A percentile compares a stretch with the other conserved stretches of the same genome.
Conservation (phyloP, 2,888 invertebrate genomes). For the Helobdella robusta region DNA sequence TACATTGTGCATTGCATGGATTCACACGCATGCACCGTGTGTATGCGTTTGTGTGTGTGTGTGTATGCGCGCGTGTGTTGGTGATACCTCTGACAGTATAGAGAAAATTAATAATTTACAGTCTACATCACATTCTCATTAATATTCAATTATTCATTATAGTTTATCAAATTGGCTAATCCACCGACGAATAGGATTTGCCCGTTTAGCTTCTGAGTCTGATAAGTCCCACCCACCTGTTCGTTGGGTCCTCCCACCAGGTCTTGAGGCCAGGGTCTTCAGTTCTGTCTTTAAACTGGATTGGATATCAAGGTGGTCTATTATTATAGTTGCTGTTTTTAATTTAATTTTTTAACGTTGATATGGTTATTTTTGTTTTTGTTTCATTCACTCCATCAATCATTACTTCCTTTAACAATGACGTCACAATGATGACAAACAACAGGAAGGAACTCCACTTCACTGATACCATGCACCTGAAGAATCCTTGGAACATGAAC, state of each 20-base stretch:
- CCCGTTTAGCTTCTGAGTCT: constrained; percentile 76
- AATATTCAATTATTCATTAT: background rate
- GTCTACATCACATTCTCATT: no score
- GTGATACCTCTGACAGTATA: no score
- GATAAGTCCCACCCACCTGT: constrained; percentile 68
- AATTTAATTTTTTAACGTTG: background rate
- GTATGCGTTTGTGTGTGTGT: no score
- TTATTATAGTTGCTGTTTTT: background rate
- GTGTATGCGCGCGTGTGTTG: no score
- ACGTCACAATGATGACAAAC: background rate
- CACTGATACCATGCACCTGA: constrained; percentile 78
- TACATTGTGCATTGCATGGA: no score
- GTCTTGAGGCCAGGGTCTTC: constrained; percentile 25
- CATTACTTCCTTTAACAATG: background rate
- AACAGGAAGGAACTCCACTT: constrained; percentile 78
- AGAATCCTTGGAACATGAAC: constrained; percentile 95
- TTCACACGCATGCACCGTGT: no score
- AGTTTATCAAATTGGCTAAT: background rate
- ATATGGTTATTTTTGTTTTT: constrained; percentile 6
- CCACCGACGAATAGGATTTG: constrained; percentile 66
- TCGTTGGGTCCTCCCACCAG: constrained; percentile 27
- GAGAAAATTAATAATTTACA: no score
- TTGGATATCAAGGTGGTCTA: constrained; percentile 26
- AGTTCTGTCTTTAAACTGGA: constrained; percentile 27
- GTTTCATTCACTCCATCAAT: background rate